Base-by-base conservation (phyloP, 2,113 vertebrate species). In the Alaudala cheleensis region DNA sequence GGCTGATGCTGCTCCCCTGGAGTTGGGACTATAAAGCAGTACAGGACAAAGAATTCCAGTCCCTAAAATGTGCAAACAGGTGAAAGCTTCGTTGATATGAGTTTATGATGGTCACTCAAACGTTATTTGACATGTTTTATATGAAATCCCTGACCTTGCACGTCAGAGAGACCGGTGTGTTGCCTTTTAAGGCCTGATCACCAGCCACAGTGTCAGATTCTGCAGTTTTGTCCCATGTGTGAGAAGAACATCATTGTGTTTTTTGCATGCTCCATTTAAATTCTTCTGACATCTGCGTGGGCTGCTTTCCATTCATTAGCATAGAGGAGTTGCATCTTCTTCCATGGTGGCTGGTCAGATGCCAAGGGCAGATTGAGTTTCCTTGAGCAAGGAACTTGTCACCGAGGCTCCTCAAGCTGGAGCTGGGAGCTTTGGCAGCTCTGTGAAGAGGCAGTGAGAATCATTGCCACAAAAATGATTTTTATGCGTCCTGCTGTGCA, bases 231-330 rank as follows among this genome's bases (percentile, higher is more conserved):
- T 74, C 86, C 88, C 80, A 54, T 93, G 90, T 78, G 81, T 69
- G 93, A 94, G 93, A 96, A 94, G 93, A 96, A 90, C 77, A 93
- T 88, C 61, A 67, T 76, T 96, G 83, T 95, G 54, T 89, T 93
- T 93, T 93, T 81, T 61, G 71, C 92, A 83, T 56, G 77, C 78
- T 93, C 89, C 90, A 69, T 92, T 96, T 94, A 95, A 96, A 91
- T 94, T 81, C 70, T 86, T 70, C 78, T 89, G 95, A 95, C 92
- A 94, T 96, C 91, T 96, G 94, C 18, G 3, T 93, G 95, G 96
- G 94, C 95, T 89, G 82, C 82, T 96, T 97, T 96, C 95, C 91
- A 82, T 96, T 89, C 90, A 81, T 86, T 94, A 95, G 50, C 90
- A 53, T 83, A 88, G 84, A 86, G 86, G 86, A 96, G 90, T 74